Evolutionary conservation across 2,113 vertebrate genomes (phyloP), one percentile per base, ranked within the genome.

Genomic region (Chelonoidis abingdonii): DNA sequence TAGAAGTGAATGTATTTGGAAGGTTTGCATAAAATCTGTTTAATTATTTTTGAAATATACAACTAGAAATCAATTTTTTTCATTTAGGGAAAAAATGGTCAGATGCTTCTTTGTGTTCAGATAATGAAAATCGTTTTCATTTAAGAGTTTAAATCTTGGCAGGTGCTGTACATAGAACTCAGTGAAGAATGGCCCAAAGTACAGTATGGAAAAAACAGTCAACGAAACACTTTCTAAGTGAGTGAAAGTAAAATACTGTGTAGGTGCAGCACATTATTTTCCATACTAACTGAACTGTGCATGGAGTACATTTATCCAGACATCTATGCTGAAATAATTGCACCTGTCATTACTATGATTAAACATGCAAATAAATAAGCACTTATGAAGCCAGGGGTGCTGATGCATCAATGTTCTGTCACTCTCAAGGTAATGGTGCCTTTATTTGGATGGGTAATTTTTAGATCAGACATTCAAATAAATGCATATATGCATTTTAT

Each of bases 331-430:
- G 31, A 81, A n/a, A 53, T 53, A 81, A 53, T 54, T n/a, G 27
- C 50, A 53, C n/a, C 19, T 9, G 35, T 53, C 19, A 38, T 1
- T 35, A 27, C 31, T 5, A 11, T 53, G 80, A 38, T 1, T 38
- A 38, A 59, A 5, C 6, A 4, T 31, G 57, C 54, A 82, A 52
- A 82, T 47, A 82, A 52, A 82, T 47, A 89, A 92, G 19, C 1
- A 8, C 41, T 14, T 0, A 0, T 31, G 52, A 2, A 41, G 21
- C 24, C 24, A 56, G 0, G 7, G n/a, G 35, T 87, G 8, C 56
- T 9, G 19, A n/a, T 80, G 21, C 49, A 80, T 41, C 82, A 83
- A 53, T 35, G 35, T 17, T 56, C 38, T 65, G 44, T 31, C 56
- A 56, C 35, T 47, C 78, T 62, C 35, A 22, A 38, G 35, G 35